Conservation (phyloP, 2,888 invertebrate species). For the Ennomos fuscantarius region DNA sequence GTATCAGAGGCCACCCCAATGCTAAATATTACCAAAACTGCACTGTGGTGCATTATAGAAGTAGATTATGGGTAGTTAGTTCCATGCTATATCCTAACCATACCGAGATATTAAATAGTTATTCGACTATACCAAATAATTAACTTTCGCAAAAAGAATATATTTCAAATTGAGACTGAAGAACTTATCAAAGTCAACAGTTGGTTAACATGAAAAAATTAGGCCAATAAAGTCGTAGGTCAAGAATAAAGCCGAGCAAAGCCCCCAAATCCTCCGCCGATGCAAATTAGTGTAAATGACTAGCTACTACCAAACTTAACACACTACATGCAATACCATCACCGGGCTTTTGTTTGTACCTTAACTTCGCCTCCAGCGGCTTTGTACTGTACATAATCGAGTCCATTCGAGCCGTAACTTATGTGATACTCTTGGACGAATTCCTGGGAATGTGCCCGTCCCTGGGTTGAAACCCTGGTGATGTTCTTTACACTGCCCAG, state of each 20-base stretch:
- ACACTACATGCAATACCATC: slow-evolving; percentile 27
- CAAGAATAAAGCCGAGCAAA: slow-evolving; percentile 28
- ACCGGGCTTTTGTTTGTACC: slow-evolving; percentile 84
- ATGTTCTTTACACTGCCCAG: slow-evolving; percentile 95
- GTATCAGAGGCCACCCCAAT: background rate
- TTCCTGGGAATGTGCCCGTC: slow-evolving; percentile 95
- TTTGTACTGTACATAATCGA: slow-evolving; percentile 95
- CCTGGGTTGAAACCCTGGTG: slow-evolving; percentile 95
- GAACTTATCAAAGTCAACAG: background rate
- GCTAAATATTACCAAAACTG: slow-evolving; percentile 27
- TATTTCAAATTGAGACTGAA: background rate
- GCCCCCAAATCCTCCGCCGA: slow-evolving; percentile 19
- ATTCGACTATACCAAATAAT: too few species aligned
- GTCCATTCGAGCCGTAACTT: slow-evolving; percentile 96
- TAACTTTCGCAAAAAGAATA: too few species aligned
- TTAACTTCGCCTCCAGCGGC: slow-evolving; percentile 95
- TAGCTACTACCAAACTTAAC: slow-evolving; percentile 23
- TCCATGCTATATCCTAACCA: slow-evolving; percentile 3
- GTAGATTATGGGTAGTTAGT: background rate
- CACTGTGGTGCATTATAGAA: slow-evolving; percentile 3
- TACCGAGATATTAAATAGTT: too few species aligned
- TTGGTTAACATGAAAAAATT: slow-evolving; percentile 1
- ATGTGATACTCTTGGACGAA: slow-evolving; percentile 97
- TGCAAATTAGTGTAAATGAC: slow-evolving; percentile 30
- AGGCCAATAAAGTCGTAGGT: slow-evolving; percentile 16